A percentile compares a stretch with the other conserved stretches of the same genome.
These are phyloP conservation scores for Bradynema listronoti DNA, from an alignment of 1,140 invertebrate species.

Conservation along the genomic window DNA sequence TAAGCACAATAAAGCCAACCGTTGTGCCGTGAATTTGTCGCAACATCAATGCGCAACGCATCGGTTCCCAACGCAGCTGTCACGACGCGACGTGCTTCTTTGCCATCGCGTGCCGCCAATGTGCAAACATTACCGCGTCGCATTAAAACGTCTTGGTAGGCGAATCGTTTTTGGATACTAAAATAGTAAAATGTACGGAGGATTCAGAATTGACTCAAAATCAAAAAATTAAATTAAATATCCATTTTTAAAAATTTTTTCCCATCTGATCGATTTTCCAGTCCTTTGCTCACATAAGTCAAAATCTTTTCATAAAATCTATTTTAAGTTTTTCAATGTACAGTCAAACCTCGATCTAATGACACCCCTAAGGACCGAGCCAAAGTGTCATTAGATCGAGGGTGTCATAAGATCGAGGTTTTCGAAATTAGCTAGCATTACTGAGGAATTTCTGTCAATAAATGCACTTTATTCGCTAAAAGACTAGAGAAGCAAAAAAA, in stretches of 20 bases:
- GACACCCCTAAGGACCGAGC: conserved; percentile 3
- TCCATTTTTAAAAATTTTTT: neutral
- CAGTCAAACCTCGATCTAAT: neutral
- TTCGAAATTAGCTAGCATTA: no score
- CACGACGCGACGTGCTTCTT: conserved; percentile 3
- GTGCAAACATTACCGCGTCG: conserved; percentile 12
- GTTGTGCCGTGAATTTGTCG: neutral
- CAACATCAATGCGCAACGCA: neutral
- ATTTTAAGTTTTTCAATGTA: neutral
- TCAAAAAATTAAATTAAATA: neutral
- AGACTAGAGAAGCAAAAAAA: no score
- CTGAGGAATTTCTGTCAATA: no score
- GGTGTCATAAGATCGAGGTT: neutral
- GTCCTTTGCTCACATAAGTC: neutral
- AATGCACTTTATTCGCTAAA: no score
- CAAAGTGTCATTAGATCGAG: no score
- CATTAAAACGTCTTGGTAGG: conserved; percentile 26
- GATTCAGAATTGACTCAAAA: conserved; percentile 12
- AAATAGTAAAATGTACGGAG: neutral
- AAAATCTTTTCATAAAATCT: neutral
- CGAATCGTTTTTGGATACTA: conserved; percentile 26
- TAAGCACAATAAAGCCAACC: neutral
- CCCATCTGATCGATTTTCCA: neutral
- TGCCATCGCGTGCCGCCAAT: neutral
- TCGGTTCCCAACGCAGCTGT: neutral